Percentiles rank a stretch among this genome's conserved stretches.
These are phyloP conservation scores for Lota lota DNA, from an alignment of 2,113 vertebrate species.

Conservation along the genomic window DNA sequence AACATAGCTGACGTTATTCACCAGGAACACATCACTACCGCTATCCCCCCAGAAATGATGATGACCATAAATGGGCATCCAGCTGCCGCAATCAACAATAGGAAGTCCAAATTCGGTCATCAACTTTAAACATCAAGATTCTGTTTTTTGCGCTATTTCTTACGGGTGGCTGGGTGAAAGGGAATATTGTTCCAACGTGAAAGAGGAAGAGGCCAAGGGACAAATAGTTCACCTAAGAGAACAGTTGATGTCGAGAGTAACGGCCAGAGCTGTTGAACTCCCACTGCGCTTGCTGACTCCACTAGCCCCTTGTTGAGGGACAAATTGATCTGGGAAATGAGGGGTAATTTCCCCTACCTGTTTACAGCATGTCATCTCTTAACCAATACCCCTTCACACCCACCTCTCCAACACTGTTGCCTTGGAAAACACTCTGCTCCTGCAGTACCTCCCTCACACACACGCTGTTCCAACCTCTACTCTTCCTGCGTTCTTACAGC, in stretches of 20 bases:
- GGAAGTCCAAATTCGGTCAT: constrained; percentile 57
- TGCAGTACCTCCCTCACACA: constrained; percentile 6
- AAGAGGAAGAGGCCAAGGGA: background rate
- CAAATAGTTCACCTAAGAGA: constrained; percentile 1
- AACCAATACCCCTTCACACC: no score
- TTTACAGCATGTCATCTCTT: constrained; percentile 37
- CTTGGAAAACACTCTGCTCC: no score
- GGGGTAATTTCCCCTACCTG: constrained; percentile 66
- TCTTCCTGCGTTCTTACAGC: no score
- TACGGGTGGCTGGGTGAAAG: constrained; percentile 30
- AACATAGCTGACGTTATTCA: constrained; percentile 38
- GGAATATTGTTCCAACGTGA: constrained; percentile 11
- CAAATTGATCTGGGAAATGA: constrained; percentile 69
- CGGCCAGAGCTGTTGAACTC: constrained; percentile 51
- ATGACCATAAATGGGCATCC: constrained; percentile 52
- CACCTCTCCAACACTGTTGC: no score
- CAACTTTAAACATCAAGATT: constrained; percentile 25
- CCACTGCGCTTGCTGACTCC: constrained; percentile 49
- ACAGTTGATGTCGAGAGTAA: constrained; percentile 15
- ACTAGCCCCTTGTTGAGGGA: constrained; percentile 48
- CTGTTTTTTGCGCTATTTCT: constrained; percentile 35
- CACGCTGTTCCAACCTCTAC: no score
- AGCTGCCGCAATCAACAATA: constrained; percentile 53
- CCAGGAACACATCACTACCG: constrained; percentile 49
- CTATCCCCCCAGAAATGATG: constrained; percentile 56